Conservation (phyloP, 2,797 vertebrate genomes). For the Rousettus madagascariensis region DNA sequence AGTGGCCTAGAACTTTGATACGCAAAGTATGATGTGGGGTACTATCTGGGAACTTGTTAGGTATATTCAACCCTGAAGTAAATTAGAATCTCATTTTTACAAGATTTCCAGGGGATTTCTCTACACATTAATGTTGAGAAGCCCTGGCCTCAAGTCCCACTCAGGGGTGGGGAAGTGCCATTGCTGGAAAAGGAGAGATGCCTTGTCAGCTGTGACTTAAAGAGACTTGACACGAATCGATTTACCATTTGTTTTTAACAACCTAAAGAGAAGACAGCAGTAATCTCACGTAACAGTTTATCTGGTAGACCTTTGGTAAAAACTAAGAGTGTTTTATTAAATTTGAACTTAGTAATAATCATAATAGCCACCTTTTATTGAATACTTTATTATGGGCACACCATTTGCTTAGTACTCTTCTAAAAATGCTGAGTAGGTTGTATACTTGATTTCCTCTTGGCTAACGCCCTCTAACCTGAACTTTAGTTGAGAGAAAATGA, state of each 20-base stretch:
- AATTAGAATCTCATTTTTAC: background rate
- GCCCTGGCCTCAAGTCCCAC: background rate
- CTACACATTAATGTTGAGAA: background rate
- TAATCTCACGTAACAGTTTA: background rate
- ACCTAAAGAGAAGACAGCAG: background rate
- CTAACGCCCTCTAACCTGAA: background rate
- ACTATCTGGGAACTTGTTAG: background rate
- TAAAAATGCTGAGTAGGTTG: background rate
- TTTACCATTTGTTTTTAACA: slow-evolving; percentile 19
- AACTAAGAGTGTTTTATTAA: background rate
- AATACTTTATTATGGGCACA: background rate
- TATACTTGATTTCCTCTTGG: background rate
- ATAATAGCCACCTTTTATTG: background rate
- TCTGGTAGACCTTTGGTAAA: background rate
- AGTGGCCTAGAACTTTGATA: background rate
- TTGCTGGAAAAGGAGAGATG: background rate
- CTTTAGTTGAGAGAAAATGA: background rate
- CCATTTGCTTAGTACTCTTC: background rate
- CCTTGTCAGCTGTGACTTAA: background rate
- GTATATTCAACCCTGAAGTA: background rate
- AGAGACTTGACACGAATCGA: background rate
- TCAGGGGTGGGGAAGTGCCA: background rate
- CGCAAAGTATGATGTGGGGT: background rate
- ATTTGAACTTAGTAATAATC: background rate
- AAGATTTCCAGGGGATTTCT: background rate